Conservation (phyloP, 2,888 invertebrate species). For the Drosophila colorata region DNA sequence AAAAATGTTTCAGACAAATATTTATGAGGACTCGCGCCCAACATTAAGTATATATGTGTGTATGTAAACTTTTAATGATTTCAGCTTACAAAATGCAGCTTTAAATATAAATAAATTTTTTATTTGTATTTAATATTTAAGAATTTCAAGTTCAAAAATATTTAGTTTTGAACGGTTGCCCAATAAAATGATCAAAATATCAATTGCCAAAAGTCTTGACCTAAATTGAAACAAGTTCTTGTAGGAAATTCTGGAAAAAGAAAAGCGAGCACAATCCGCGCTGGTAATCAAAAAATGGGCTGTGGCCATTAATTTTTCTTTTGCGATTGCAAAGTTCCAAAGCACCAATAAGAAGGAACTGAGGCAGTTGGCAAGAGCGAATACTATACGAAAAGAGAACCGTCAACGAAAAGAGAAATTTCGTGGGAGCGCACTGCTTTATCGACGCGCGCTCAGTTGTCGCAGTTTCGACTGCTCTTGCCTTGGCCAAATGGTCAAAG, state of each 20-base stretch:
- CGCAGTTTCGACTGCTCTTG: background rate
- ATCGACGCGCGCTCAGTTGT: conserved; percentile 27
- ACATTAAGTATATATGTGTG: too few species aligned
- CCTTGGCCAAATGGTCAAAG: conserved; percentile 16
- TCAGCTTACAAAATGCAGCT: too few species aligned
- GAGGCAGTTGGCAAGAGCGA: conserved; percentile 30
- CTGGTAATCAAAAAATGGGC: conserved; percentile 39
- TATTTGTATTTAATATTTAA: too few species aligned
- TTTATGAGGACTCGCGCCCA: conserved; percentile 16
- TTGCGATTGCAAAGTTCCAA: conserved; percentile 14
- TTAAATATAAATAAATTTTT: too few species aligned
- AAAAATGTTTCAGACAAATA: conserved; percentile 46
- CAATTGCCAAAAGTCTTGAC: too few species aligned
- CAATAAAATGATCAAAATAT: too few species aligned
- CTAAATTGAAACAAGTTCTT: background rate
- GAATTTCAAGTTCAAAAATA: too few species aligned
- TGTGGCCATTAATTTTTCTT: conserved; percentile 45
- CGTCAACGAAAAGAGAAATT: conserved; percentile 32
- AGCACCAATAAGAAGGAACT: conserved; percentile 58
- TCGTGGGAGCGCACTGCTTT: conserved; percentile 47
- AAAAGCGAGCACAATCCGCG: conserved; percentile 3
- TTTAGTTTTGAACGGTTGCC: too few species aligned
- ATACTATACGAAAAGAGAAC: conserved; percentile 28
- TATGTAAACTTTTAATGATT: background rate
- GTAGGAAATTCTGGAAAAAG: background rate